Percentiles rank a stretch among this genome's conserved stretches.
These are phyloP conservation scores for Polymixis lichenea DNA, from an alignment of 2,888 invertebrate species.

Conservation along the genomic window DNA sequence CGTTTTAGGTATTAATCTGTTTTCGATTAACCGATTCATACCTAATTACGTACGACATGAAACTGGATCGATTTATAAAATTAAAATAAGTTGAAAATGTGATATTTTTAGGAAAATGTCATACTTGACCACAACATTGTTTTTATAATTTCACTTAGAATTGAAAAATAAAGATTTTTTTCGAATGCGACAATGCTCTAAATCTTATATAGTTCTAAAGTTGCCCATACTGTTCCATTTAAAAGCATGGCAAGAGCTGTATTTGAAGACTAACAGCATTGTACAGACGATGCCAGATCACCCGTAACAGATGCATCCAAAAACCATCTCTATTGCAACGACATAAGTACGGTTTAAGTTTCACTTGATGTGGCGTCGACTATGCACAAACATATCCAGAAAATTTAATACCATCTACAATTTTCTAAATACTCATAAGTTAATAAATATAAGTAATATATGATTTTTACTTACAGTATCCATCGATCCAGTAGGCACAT, in stretches of 20 bases:
- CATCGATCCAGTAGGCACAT: neutral
- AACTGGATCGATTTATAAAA: too few species aligned
- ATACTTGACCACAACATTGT: too few species aligned
- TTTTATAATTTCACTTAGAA: too few species aligned
- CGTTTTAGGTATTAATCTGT: too few species aligned
- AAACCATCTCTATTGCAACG: neutral
- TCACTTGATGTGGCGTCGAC: neutral
- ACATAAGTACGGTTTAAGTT: neutral
- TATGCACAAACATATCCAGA: neutral
- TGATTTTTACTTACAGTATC: conserved; percentile 1
- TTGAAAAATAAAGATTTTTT: neutral
- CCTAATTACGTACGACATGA: too few species aligned
- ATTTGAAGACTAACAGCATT: neutral
- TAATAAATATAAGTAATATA: neutral
- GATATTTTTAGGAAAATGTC: too few species aligned
- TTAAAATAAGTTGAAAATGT: too few species aligned
- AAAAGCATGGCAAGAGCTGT: neutral
- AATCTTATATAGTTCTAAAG: neutral
- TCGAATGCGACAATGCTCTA: neutral
- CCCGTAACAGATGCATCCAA: neutral
- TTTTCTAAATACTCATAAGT: neutral
- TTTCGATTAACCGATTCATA: too few species aligned
- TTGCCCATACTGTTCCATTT: neutral
- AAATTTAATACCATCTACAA: neutral
- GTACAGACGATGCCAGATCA: neutral